Conservation (phyloP, 2,888 invertebrate genomes). For the Drosophila nr. perissopoda region DNA sequence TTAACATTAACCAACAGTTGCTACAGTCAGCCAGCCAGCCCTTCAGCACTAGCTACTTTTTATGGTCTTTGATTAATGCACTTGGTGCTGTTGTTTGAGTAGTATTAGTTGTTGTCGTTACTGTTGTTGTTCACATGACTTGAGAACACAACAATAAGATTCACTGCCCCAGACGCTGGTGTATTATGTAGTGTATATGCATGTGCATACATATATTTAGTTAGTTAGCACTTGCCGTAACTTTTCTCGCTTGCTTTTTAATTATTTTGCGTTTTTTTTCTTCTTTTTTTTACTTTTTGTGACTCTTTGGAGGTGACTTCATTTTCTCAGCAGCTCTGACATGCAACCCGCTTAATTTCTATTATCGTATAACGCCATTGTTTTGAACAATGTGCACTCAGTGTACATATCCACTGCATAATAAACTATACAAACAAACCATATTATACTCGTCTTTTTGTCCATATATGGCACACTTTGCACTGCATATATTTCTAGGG, state of each 20-base stretch:
- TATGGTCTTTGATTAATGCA: constrained; percentile 54
- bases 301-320: constrained; percentile 67
- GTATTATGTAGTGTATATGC: constrained; percentile 46
- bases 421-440: constrained; percentile 54
- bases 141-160: constrained; percentile 73
- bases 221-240: constrained; percentile 78
- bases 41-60: constrained; percentile 47
- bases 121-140: constrained; percentile 58
- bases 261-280: constrained; percentile 15
- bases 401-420: constrained; percentile 73
- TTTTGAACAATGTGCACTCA: constrained; percentile 66
- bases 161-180: constrained; percentile 60
- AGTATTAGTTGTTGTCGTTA: constrained; percentile 17
- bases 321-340: constrained; percentile 76
- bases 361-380: constrained; percentile 79
- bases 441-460: constrained; percentile 30
- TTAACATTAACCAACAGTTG: constrained; percentile 39
- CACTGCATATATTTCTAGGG: constrained; percentile 1
- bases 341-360: constrained; percentile 76
- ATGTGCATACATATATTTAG: constrained; percentile 59
- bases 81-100: constrained; percentile 30
- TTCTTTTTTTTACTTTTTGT: constrained; percentile 27
- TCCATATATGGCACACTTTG: constrained; percentile 52
- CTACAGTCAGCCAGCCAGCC: constrained; percentile 18
- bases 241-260: constrained; percentile 62